phyloP scores from a whole-genome alignment of 2,113 vertebrate genomes.

The Desmodus rotundus region DNA sequence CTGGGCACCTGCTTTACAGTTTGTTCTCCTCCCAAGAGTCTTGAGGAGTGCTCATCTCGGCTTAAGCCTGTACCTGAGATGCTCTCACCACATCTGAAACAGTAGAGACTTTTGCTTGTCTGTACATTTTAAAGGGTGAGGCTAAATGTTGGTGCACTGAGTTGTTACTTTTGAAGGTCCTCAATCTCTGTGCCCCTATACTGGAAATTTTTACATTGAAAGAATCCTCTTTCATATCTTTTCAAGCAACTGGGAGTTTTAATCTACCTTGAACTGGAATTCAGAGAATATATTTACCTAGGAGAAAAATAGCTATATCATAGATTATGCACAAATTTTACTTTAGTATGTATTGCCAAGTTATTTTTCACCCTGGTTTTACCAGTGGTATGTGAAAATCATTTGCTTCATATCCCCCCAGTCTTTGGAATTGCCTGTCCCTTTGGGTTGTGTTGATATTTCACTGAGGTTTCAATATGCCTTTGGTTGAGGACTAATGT shows the following conservation, averaged over 20 bases:
- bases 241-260: background rate
- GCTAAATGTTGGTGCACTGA: background rate
- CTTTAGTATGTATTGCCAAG: background rate
- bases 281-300: background rate
- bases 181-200: background rate
- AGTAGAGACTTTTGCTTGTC: background rate
- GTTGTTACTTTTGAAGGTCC: background rate
- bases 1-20: background rate
- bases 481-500: background rate
- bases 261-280: background rate
- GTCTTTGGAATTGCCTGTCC: background rate
- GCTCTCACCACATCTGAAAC: background rate
- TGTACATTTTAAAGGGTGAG: background rate
- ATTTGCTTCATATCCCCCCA: background rate
- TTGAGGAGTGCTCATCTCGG: background rate
- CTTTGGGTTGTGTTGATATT: background rate
- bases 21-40: background rate
- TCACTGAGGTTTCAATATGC: background rate
- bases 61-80: background rate
- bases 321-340: background rate
- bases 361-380: background rate
- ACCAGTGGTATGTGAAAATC: background rate
- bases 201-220: background rate
- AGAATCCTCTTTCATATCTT: background rate
- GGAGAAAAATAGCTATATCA: background rate